Conservation (phyloP, 2,113 vertebrate genomes). For the Pithys albifrons region DNA sequence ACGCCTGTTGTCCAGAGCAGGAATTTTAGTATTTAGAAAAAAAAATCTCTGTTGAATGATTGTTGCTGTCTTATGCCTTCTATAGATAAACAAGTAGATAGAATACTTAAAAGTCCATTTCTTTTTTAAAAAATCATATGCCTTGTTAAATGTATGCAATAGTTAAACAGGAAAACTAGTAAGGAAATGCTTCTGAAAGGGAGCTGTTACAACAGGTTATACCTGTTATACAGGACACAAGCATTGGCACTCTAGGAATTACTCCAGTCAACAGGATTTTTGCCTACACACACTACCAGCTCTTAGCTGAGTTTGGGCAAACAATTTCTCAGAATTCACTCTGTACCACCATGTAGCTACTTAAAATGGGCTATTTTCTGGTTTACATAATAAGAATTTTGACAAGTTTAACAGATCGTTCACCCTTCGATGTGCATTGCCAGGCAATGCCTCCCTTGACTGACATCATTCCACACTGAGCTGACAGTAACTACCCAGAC, state of each 20-base stretch:
- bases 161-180: neutral
- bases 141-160: neutral
- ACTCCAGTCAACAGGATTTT: neutral
- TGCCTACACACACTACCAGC: neutral
- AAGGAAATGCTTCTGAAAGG: neutral
- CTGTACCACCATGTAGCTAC: neutral
- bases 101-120: neutral
- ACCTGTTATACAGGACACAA: neutral
- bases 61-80: neutral
- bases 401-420: neutral
- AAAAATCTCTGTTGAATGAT: neutral
- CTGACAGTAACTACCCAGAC: neutral
- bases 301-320: neutral
- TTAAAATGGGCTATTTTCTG: neutral
- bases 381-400: neutral
- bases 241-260: neutral
- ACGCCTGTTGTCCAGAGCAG: neutral
- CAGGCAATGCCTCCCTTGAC: neutral
- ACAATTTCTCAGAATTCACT: neutral
- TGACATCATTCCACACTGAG: neutral
- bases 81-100: neutral
- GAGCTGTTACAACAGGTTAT: neutral
- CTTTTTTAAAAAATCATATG: rapidly evolving
- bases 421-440: neutral
- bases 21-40: neutral